Evolutionary conservation across 2,888 invertebrate genomes (phyloP), one percentile per base, ranked within the genome.

Genomic region (Lasioglossum lativentre): DNA sequence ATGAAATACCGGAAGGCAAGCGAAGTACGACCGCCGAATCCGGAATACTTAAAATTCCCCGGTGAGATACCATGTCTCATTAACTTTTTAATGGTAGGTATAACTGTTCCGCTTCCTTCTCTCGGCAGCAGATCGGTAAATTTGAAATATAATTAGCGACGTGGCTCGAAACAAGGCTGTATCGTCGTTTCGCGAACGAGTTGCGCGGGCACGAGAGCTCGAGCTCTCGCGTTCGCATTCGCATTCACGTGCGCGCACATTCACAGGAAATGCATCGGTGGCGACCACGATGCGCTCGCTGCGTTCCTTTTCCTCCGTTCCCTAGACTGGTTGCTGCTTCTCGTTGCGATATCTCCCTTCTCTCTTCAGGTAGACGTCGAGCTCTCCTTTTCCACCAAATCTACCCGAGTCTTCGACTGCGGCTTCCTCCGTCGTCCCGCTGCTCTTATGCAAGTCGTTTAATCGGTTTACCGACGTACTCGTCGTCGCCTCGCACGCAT

Each of bases 391-490:
- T 59, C 68, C 80, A 86, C 83, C 72, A 80, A 81, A 83, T 79
- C 70, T 70, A 79, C 66, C 23, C 81, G 75, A 56, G 56, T 75
- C 75, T 76, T 78, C 42, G 73, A 75, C 68, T 71, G 14, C 52
- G 45, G 59, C 74, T 56, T 72, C 73, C 75, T 45, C 71, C 78
- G 68, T 75, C 78, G 68, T 75, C 73, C 76, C 76, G 70, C 75
- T 12, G 88, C 86, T 92, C 52, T 52, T 91, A 90, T 80, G 89
- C 89, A 92, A 92, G 88, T 86, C 87, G 85, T 89, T 90, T 90
- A 89, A 90, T 91, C 89, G 87, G 82, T 91, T 91, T 90, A 89
- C 86, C 87, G 86, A 90, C 85, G 85, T 86, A 74, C 75, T 82
- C 75, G 78, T 76, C 75, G 6, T 84, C 76, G 40, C 38, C n/a